Base-by-base conservation (phyloP, 92 coral and sea anemone genomes). In the Bergia puertoricense region DNA sequence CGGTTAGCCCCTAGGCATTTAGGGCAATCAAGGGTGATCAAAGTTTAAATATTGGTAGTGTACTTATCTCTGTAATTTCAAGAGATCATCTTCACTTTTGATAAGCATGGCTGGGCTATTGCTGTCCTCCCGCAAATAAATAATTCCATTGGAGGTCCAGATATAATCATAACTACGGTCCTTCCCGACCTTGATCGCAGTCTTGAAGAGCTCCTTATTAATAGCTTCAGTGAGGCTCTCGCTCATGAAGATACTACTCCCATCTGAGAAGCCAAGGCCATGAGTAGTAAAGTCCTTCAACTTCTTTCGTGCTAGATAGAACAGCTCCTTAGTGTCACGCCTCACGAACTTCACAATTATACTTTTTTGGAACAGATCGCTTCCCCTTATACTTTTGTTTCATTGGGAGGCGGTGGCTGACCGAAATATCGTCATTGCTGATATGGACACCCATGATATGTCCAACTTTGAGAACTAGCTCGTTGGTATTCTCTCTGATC, bases 191-290 rank as follows among this genome's bases (percentile, higher is more conserved):
- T 66, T 66, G 72, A 18, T 10, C 72, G 72, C 51, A 46, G 51
- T 10, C 8, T 46, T 46, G 8, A 46, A 46, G 51, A 46, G 51
- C 37, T 38, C 40, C 54, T 72, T 85, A 57, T 85, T n/a, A n/a
- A n/a, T 90, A 18, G 38, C 68, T 44, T 56, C 76, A 3, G 93
- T 91, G 56, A 91, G 75, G 30, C 90, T 93, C 77, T 93, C 92
- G 39, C 48, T 81, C 2, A 93, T 71, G 86, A 44, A 91, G 36
- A 91, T 88, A 3, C 50, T 51, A 18, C 59, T 89, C 36, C 38
- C 86, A 9, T 81, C 39, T 15, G 85, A 14, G 66, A 76, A 89
- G 46, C 95, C 95, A 75, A 91, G 91, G 8, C 8, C 50, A 45
- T 45, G 50, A 4, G 50, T 45, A 45, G 50, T 45, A 45, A 45